Conservation (phyloP, 2,888 invertebrate genomes). For the Lacanobia wlatinum region DNA sequence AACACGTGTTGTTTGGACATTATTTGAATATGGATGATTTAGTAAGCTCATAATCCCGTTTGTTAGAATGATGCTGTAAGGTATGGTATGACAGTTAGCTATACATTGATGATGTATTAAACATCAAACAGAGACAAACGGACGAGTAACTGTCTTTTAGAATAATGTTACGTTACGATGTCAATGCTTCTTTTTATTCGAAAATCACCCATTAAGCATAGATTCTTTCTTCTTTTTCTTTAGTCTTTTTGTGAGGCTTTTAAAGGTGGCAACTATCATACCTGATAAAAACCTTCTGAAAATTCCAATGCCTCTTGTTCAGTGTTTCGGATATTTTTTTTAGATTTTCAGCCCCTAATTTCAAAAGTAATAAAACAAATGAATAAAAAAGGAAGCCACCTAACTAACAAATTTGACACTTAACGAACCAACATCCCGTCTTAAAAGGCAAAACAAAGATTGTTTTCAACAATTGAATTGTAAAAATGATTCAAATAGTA, state of each 20-base stretch:
- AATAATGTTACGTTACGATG: not conserved
- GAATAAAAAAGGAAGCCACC: not conserved
- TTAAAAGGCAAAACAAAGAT: slow-evolving; percentile 7
- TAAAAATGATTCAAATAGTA: slow-evolving; percentile 66
- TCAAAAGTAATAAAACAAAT: not conserved
- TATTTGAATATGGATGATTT: not conserved
- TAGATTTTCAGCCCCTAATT: not conserved
- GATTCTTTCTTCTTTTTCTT: too few relatives aligned
- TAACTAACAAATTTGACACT: not conserved
- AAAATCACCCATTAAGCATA: not conserved
- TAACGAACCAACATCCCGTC: not conserved
- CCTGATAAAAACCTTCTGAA: too few relatives aligned
- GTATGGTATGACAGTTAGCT: not conserved
- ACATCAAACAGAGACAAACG: not conserved
- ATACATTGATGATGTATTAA: not conserved
- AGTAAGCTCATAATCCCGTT: not conserved
- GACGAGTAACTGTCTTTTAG: not conserved
- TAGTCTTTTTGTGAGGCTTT: too few relatives aligned
- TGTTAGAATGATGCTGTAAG: not conserved
- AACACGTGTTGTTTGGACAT: slow-evolving; percentile 19
- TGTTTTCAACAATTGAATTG: slow-evolving; percentile 54
- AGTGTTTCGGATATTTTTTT: too few relatives aligned
- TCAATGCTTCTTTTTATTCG: not conserved
- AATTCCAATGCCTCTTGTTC: too few relatives aligned
- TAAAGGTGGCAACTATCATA: too few relatives aligned